These are phyloP conservation scores for Leucophenga maculata DNA, from an alignment of 2,888 invertebrate genomes.

Conservation along the genomic window DNA sequence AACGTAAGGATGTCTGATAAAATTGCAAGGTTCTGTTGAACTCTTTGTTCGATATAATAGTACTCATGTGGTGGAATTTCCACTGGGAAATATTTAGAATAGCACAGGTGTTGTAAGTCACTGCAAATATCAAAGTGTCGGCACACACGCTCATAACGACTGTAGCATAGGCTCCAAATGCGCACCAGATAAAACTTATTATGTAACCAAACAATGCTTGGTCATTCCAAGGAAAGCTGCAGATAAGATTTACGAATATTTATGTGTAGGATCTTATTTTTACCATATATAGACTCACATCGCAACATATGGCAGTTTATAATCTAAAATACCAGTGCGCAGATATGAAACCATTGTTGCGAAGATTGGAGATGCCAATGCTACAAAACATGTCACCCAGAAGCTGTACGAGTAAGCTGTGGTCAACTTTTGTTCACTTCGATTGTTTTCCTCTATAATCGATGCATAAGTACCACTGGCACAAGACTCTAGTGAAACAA, in stretches of 20 bases:
- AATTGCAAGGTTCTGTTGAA: not conserved
- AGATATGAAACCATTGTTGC: not conserved
- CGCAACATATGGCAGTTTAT: not conserved
- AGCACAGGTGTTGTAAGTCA: not conserved
- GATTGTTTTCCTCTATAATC: not conserved
- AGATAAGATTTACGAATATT: not conserved
- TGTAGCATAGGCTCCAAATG: not conserved
- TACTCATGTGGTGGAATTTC: not conserved
- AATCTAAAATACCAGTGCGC: not conserved
- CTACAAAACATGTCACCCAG: not conserved
- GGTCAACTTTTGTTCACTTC: not conserved
- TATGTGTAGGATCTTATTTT: no score
- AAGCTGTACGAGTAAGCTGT: not conserved
- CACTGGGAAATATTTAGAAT: slow-evolving; percentile 9
- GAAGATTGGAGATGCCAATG: not conserved
- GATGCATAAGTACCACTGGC: not conserved
- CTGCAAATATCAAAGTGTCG: slow-evolving; percentile 2
- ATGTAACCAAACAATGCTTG: not conserved
- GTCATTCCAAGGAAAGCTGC: not conserved
- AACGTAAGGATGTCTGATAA: not conserved
- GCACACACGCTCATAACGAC: not conserved
- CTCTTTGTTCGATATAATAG: not conserved
- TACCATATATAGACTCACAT: not conserved
- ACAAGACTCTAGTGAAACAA: not conserved
- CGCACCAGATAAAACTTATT: not conserved